These are phyloP conservation scores for Bombus picipes DNA, from an alignment of 1,140 invertebrate species.

Conservation along the genomic window DNA sequence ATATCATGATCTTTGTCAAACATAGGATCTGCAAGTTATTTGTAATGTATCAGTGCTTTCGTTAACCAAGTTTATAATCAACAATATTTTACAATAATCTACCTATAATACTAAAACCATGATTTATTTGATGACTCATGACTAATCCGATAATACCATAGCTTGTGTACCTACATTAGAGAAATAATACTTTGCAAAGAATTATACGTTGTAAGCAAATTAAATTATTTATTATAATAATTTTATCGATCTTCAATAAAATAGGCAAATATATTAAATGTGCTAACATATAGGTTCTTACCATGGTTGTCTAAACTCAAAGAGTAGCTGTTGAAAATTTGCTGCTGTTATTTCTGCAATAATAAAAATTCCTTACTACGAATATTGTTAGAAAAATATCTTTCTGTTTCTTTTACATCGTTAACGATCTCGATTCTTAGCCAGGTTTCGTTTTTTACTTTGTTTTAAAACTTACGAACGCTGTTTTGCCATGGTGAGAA, in stretches of 20 bases:
- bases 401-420: neutral
- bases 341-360: neutral
- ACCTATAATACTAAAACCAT: neutral
- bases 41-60: neutral
- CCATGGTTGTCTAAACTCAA: neutral
- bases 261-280: neutral
- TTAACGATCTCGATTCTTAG: too few relatives aligned
- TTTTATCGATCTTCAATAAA: too few relatives aligned
- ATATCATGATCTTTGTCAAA: neutral
- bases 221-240: too few relatives aligned
- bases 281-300: neutral
- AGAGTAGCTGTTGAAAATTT: neutral
- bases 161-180: neutral
- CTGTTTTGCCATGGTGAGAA: neutral
- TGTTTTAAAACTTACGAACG: neutral
- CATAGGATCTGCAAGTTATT: neutral
- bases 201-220: too few relatives aligned
- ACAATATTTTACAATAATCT: neutral
- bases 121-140: neutral
- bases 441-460: neutral
- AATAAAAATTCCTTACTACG: neutral
- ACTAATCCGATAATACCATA: neutral
- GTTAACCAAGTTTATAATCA: neutral
- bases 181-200: neutral
- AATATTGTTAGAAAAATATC: neutral